phyloP scores from a whole-genome alignment of 2,113 vertebrate species.

The Chaetops frenatus region DNA sequence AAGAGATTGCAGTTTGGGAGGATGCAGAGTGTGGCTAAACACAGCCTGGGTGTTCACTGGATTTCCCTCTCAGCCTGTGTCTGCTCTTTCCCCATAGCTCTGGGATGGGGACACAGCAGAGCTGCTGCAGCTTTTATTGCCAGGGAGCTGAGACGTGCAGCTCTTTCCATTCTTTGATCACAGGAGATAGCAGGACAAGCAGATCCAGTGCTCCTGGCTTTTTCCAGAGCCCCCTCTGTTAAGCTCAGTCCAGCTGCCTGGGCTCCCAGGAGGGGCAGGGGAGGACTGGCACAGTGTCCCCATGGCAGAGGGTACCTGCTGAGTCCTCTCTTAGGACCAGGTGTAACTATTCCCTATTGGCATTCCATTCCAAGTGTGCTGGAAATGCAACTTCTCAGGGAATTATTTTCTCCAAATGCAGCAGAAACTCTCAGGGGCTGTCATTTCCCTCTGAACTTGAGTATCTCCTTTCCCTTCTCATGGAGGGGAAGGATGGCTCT shows the following conservation, averaged over 20 bases:
- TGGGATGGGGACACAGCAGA: neutral
- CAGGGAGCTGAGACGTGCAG: conserved; percentile 19
- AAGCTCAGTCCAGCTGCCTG: neutral
- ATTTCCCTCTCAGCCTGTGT: neutral
- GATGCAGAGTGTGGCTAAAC: neutral
- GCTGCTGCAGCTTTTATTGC: conserved; percentile 12
- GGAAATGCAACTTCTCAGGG: neutral
- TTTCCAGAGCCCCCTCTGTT: neutral
- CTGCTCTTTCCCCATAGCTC: neutral
- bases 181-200: neutral
- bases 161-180: conserved; percentile 42
- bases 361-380: neutral
- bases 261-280: neutral
- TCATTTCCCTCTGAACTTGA: neutral
- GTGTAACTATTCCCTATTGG: neutral
- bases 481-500: neutral
- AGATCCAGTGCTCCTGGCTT: neutral
- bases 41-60: neutral
- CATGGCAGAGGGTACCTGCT: neutral
- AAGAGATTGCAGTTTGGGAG: conserved; percentile 35
- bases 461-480: neutral
- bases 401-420: neutral
- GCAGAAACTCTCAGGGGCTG: neutral
- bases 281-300: neutral
- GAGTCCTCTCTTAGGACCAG: neutral